phyloP scores from a whole-genome alignment of 2,888 invertebrate genomes.

The Dascillus cervinus region DNA sequence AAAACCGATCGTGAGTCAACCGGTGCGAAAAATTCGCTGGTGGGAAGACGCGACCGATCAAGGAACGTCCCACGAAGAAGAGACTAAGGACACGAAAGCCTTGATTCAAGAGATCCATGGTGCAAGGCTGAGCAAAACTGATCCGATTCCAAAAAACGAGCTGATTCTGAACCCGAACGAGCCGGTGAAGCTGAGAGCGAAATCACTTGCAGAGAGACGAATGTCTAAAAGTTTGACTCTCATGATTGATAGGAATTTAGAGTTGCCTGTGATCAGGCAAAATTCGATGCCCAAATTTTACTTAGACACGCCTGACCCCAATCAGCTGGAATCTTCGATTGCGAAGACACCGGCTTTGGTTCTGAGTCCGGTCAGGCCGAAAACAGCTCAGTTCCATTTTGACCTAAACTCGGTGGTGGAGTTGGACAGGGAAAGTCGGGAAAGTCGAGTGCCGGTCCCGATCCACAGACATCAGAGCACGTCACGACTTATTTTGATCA shows the following conservation, averaged over 20 bases:
- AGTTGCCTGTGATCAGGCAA: constrained; percentile 39
- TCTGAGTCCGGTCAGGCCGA: constrained; percentile 32
- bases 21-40: constrained; percentile 25
- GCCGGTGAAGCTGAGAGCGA: constrained; percentile 28
- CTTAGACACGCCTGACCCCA: constrained; percentile 36
- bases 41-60: constrained; percentile 21
- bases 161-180: constrained; percentile 3
- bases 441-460: constrained; percentile 10
- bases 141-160: background rate
- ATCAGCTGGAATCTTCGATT: constrained; percentile 30
- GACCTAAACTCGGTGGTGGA: constrained; percentile 41
- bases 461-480: constrained; percentile 7
- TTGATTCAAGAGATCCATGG: background rate
- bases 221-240: constrained; percentile 36
- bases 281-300: constrained; percentile 41
- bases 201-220: constrained; percentile 35
- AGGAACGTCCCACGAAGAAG: constrained; percentile 10
- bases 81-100: constrained; percentile 4
- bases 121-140: background rate
- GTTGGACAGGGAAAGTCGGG: constrained; percentile 30
- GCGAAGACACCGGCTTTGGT: constrained; percentile 27
- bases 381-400: constrained; percentile 25
- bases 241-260: constrained; percentile 27
- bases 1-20: constrained; percentile 13
- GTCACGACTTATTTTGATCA: constrained; percentile 9